These are phyloP conservation scores for Brachymystax lenok DNA, from an alignment of 2,797 vertebrate genomes.

Conservation along the genomic window DNA sequence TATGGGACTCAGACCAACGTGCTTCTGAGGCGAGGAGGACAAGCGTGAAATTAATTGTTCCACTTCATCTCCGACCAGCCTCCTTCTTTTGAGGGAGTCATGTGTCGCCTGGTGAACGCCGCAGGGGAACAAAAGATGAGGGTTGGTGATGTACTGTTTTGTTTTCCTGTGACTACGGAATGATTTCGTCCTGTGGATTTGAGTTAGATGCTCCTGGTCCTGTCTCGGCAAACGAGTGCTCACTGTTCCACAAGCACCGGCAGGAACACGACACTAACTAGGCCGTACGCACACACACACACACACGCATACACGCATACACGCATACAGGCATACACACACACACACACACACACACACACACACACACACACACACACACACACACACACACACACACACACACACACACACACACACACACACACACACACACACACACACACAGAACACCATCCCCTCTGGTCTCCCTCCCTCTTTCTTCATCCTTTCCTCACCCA, in stretches of 20 bases:
- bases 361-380: not conserved
- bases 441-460: not conserved
- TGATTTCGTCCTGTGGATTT: conserved; percentile 51
- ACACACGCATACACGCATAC: not conserved
- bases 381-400: not conserved
- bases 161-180: conserved; percentile 66
- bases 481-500: not conserved
- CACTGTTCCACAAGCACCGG: conserved; percentile 31
- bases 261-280: conserved; percentile 29
- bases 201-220: conserved; percentile 22
- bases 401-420: conserved; percentile 2
- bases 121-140: conserved; percentile 60
- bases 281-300: not conserved
- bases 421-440: conserved; percentile 2
- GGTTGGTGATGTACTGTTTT: conserved; percentile 31
- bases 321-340: not conserved
- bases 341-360: conserved; percentile 1
- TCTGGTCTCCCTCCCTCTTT: too few relatives aligned
- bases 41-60: conserved; percentile 99
- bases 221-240: conserved; percentile 32
- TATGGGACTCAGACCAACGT: conserved; percentile 89
- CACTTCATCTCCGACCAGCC: conserved; percentile 88
- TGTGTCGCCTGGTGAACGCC: conserved; percentile 79
- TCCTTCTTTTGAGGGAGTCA: conserved; percentile 89
- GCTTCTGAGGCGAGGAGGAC: conserved; percentile 88